Conservation (phyloP, 53 echinoderm and acorn worm species). For the Holothuria scabra region DNA sequence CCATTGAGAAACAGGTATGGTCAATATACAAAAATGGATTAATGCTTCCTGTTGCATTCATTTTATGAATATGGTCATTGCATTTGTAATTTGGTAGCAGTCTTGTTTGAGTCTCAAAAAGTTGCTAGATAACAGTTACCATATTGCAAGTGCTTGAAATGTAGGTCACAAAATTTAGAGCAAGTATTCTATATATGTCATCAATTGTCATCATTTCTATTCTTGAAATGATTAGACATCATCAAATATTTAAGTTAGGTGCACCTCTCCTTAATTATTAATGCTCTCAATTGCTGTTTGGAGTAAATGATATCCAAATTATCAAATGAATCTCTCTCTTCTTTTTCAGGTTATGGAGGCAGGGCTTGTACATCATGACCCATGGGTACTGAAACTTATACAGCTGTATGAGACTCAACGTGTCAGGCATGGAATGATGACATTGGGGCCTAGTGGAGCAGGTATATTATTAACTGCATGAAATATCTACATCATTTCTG, state of each 20-base stretch:
- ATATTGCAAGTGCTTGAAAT: neutral
- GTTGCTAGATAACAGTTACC: neutral
- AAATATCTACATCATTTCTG: too few species aligned
- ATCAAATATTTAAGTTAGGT: too few species aligned
- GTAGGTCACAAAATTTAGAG: too few species aligned
- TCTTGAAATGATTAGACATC: too few species aligned
- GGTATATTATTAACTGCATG: constrained; percentile 54
- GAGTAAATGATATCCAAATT: neutral
- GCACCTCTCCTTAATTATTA: neutral
- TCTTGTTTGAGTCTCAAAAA: neutral
- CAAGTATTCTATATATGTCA: too few species aligned
- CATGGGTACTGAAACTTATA: constrained; percentile 96
- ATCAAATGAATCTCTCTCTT: neutral
- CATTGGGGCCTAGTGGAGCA: constrained; percentile 98
- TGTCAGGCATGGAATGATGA: constrained; percentile 99
- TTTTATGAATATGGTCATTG: neutral
- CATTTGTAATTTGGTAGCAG: neutral
- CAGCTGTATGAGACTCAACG: constrained; percentile 96
- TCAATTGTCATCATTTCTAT: too few species aligned
- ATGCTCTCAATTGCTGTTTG: neutral
- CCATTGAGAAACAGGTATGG: constrained; percentile 94
- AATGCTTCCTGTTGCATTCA: too few species aligned
- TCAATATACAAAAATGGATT: too few species aligned
- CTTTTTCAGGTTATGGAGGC: constrained; percentile 75
- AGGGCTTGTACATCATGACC: constrained; percentile 87